Evolutionary conservation across 2,888 invertebrate species (phyloP).

Genomic region (Achlya flavicornis): DNA sequence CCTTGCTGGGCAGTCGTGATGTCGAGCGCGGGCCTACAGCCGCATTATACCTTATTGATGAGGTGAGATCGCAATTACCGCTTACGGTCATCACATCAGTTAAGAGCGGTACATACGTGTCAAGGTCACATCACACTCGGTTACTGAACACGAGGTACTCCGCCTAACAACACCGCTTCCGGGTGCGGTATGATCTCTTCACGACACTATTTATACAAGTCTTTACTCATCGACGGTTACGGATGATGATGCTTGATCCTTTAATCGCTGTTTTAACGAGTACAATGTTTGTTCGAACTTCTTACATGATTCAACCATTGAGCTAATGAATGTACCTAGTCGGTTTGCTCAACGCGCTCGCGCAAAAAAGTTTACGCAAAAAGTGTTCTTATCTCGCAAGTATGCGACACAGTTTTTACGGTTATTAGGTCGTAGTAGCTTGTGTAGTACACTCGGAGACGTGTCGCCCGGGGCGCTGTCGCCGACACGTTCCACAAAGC

Average conservation of each 20-base stretch:
- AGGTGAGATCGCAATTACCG: conserved; percentile 58
- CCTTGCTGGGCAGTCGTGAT: conserved; percentile 52
- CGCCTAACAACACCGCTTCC: conserved; percentile 57
- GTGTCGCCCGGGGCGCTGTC: conserved; percentile 22
- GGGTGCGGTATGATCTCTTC: conserved; percentile 53
- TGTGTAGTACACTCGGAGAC: conserved; percentile 13
- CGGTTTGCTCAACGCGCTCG: conserved; percentile 9
- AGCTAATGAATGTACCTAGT: conserved; percentile 27
- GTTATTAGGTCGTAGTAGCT: conserved; percentile 21
- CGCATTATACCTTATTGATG: conserved; percentile 58
- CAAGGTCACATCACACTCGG: conserved; percentile 56
- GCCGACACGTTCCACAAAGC: conserved; percentile 21
- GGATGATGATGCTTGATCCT: conserved; percentile 34
- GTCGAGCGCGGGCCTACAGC: conserved; percentile 47
- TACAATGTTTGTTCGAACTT: conserved; percentile 27
- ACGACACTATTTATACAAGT: conserved; percentile 39
- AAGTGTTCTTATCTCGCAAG: conserved; percentile 16
- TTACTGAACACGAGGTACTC: conserved; percentile 20
- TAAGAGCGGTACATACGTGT: conserved; percentile 54
- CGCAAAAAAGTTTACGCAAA: conserved; percentile 24
- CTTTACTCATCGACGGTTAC: conserved; percentile 43
- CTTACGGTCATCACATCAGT: conserved; percentile 56
- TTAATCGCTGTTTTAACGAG: conserved; percentile 24
- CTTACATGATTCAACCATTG: conserved; percentile 33
- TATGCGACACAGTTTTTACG: conserved; percentile 10